phyloP scores from a whole-genome alignment of 2,888 invertebrate species.

The Chromoteleia sp. region DNA sequence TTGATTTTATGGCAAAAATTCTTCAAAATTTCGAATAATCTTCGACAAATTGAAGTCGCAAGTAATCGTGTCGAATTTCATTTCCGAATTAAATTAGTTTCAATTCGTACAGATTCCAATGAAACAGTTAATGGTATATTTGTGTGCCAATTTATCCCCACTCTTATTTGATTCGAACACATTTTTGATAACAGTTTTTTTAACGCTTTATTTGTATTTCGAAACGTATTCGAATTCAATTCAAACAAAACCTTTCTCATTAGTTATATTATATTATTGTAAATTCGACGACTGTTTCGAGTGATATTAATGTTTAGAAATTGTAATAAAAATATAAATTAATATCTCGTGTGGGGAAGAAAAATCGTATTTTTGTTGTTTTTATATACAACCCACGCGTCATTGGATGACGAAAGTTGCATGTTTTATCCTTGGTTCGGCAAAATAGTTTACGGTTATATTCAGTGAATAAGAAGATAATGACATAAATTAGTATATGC shows the following conservation, averaged over 20 bases:
- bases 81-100: too few species aligned
- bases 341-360: slow-evolving; percentile 2
- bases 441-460: slow-evolving; percentile 42
- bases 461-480: slow-evolving; percentile 34
- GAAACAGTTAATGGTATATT: too few species aligned
- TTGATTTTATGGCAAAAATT: slow-evolving; percentile 21
- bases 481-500: slow-evolving; percentile 13
- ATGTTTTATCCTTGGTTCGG: slow-evolving; percentile 35
- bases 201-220: too few species aligned
- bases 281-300: too few species aligned
- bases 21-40: neutral
- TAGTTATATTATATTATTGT: too few species aligned
- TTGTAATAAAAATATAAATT: slow-evolving; percentile 27
- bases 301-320: slow-evolving; percentile 19
- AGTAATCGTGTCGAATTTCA: too few species aligned
- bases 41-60: neutral
- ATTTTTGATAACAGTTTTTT: too few species aligned
- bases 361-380: slow-evolving; percentile 6
- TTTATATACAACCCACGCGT: slow-evolving; percentile 11
- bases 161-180: too few species aligned
- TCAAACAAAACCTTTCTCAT: too few species aligned
- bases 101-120: too few species aligned
- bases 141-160: too few species aligned
- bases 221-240: too few species aligned
- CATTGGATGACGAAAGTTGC: slow-evolving; percentile 17